phyloP scores from a whole-genome alignment of 2,113 vertebrate species.

The Campylomormyrus numenius region DNA sequence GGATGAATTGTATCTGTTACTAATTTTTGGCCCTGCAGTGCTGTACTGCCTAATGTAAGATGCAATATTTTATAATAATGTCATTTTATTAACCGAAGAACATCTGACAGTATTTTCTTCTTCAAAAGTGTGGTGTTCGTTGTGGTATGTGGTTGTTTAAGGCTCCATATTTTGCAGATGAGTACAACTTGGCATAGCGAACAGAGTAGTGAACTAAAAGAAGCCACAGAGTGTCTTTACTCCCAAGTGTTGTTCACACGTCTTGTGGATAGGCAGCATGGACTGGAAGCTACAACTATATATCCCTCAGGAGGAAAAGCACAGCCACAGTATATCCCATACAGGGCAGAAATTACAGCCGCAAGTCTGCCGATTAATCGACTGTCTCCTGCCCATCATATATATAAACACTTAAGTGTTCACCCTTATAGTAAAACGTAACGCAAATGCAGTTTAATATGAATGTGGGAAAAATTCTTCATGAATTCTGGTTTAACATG shows the following conservation, averaged over 20 bases:
- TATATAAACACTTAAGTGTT: not conserved
- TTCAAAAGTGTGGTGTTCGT: not conserved
- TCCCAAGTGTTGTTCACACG: not conserved
- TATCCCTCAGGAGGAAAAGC: not conserved
- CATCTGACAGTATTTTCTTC: not conserved
- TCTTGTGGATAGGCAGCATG: not conserved
- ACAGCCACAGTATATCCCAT: not conserved
- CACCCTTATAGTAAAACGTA: not conserved
- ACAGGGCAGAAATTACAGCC: not conserved
- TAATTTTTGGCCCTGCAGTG: not conserved
- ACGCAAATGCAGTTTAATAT: not conserved
- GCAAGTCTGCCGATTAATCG: not conserved
- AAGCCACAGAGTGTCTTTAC: not conserved
- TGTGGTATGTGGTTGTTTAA: not conserved
- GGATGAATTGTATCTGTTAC: not conserved
- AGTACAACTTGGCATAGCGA: not conserved
- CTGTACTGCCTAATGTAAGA: not conserved
- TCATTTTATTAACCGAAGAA: not conserved
- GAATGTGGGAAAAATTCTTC: not conserved
- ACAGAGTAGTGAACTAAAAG: not conserved
- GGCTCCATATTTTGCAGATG: not conserved
- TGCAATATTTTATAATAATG: not conserved
- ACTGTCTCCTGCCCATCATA: not conserved
- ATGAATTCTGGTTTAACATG: not conserved
- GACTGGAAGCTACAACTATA: not conserved